Evolutionary conservation across 2,113 vertebrate species (phyloP).

Genomic region (Siniperca knerii): DNA sequence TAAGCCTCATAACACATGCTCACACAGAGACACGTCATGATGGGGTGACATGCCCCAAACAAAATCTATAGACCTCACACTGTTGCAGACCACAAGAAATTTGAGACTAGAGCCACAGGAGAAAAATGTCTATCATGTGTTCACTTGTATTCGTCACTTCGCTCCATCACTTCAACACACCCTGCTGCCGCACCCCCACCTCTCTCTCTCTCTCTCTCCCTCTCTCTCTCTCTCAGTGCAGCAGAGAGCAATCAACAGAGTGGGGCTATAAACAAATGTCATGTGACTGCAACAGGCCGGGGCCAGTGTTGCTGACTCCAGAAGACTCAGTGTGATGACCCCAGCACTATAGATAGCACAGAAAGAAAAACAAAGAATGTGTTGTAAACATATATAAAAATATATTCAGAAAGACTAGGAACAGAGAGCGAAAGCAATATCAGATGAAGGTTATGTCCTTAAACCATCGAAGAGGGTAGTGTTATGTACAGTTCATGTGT

Average conservation of each 20-base stretch:
- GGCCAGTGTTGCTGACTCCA: constrained; percentile 72
- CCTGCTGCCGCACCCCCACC: constrained; percentile 15
- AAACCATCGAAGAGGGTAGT: neutral
- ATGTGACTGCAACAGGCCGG: constrained; percentile 59
- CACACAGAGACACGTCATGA: constrained; percentile 7
- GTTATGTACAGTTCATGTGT: constrained; percentile 16
- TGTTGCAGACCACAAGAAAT: constrained; percentile 53
- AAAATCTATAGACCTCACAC: constrained; percentile 58
- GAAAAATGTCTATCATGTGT: constrained; percentile 31
- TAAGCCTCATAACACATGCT: neutral
- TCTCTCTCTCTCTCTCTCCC: constrained; percentile 26
- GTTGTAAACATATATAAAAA: neutral
- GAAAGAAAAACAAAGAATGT: constrained; percentile 11
- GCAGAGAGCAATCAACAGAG: constrained; percentile 70
- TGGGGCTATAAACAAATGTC: constrained; percentile 71
- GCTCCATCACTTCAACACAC: constrained; percentile 44
- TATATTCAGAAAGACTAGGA: neutral
- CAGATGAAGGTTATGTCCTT: constrained; percentile 24
- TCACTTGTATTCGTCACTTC: constrained; percentile 35
- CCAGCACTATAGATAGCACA: constrained; percentile 48
- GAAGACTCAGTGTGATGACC: constrained; percentile 63
- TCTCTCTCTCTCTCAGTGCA: constrained; percentile 36
- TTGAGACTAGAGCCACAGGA: constrained; percentile 31
- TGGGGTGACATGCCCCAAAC: neutral
- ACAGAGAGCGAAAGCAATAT: neutral